phyloP scores from a whole-genome alignment of 37 sponge, comb jelly and placozoan genomes.

The Diacarnus erythraeanus region DNA sequence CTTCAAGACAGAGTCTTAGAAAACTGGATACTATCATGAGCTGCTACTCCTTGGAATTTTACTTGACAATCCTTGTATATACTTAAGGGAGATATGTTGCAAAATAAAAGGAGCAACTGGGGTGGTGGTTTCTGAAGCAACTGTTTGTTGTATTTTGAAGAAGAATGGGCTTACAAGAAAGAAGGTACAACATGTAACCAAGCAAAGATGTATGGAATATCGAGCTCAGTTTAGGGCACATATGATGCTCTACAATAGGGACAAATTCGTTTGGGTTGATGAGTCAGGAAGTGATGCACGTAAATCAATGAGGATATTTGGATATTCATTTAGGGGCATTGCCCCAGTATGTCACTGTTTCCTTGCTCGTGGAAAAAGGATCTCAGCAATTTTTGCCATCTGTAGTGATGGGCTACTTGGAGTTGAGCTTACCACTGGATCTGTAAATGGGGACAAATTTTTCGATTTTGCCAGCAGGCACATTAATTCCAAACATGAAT shows the following conservation, averaged over 20 bases:
- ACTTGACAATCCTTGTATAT: constrained; percentile 36
- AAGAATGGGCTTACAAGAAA: constrained; percentile 49
- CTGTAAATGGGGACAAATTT: constrained; percentile 51
- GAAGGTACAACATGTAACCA: constrained; percentile 35
- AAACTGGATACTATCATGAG: constrained; percentile 48
- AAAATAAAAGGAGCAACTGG: constrained; percentile 20
- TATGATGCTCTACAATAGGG: constrained; percentile 1
- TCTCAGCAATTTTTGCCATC: constrained; percentile 49
- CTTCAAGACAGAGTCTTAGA: neutral
- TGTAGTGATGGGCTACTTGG: constrained; percentile 30
- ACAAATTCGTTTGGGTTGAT: constrained; percentile 53
- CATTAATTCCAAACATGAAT: constrained; percentile 47
- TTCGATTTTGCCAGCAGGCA: constrained; percentile 41
- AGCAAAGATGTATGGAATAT: constrained; percentile 26
- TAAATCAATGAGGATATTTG: constrained; percentile 23
- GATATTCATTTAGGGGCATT: constrained; percentile 31
- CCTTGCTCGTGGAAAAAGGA: constrained; percentile 21
- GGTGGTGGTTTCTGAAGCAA: constrained; percentile 23
- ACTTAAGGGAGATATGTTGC: constrained; percentile 37
- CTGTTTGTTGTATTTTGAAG: constrained; percentile 30
- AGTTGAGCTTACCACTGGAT: constrained; percentile 25
- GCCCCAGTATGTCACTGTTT: constrained; percentile 32
- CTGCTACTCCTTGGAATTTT: constrained; percentile 32
- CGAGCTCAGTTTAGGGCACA: constrained; percentile 34
- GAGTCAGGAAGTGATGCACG: constrained; percentile 50